Conservation (phyloP, 2,113 vertebrate species). For the Edolisoma coerulescens region DNA sequence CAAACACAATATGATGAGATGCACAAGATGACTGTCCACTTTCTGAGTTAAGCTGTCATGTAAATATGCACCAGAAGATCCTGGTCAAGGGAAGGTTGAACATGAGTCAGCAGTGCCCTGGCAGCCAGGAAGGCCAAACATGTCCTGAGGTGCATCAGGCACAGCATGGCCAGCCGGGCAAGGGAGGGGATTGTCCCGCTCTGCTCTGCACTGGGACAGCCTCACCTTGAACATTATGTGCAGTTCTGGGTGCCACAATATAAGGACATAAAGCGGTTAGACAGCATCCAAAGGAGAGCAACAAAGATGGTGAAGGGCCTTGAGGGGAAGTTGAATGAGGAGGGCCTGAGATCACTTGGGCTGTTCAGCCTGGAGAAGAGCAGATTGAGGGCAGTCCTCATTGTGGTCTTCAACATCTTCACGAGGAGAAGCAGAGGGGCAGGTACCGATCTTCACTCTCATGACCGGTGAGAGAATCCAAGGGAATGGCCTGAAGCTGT, state of each 20-base stretch:
- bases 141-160: not conserved
- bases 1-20: not conserved
- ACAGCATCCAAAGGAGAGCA: not conserved
- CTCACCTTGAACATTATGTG: rapidly evolving
- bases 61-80: not conserved
- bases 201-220: rapidly evolving
- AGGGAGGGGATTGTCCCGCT: not conserved
- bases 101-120: not conserved
- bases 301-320: rapidly evolving
- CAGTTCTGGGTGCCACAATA: not conserved
- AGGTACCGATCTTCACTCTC: not conserved
- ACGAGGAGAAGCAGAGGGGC: rapidly evolving
- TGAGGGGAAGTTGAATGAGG: not conserved
- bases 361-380: not conserved
- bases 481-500: not conserved
- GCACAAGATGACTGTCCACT: not conserved
- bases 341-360: not conserved
- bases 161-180: rapidly evolving
- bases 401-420: not conserved
- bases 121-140: rapidly evolving
- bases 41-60: not conserved
- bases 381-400: not conserved
- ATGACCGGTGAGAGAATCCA: not conserved
- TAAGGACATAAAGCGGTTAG: not conserved
- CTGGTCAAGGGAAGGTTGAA: rapidly evolving